Conservation (phyloP, 2,888 invertebrate species). For the Himalopsyche japonica region DNA sequence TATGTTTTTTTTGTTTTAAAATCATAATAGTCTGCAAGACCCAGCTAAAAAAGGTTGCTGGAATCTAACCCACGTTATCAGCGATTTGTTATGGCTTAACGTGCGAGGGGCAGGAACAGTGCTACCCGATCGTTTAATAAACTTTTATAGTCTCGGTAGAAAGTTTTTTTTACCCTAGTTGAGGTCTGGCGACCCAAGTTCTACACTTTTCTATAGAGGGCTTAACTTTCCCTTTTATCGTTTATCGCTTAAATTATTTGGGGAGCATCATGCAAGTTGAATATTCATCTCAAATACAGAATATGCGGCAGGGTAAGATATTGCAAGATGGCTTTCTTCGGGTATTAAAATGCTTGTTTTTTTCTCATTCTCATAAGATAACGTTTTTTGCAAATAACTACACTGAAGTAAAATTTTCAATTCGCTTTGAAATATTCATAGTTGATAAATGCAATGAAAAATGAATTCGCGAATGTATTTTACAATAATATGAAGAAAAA, state of each 20-base stretch:
- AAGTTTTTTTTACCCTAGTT: slow-evolving; percentile 9
- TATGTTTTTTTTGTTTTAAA: slow-evolving; percentile 2
- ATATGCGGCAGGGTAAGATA: not conserved
- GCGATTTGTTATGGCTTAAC: slow-evolving; percentile 21
- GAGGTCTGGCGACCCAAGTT: not conserved
- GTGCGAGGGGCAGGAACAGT: not conserved
- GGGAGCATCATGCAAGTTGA: not conserved
- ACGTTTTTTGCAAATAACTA: not conserved
- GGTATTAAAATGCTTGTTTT: not conserved
- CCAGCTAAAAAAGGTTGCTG: not conserved
- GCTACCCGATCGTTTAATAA: slow-evolving; percentile 31
- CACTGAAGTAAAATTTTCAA: not conserved
- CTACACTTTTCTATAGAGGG: not conserved
- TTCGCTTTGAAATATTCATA: too few species aligned
- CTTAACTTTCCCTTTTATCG: not conserved
- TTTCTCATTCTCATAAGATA: not conserved
- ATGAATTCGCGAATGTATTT: too few species aligned
- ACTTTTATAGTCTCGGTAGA: slow-evolving; percentile 24
- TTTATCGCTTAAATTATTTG: not conserved
- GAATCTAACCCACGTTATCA: slow-evolving; percentile 13
- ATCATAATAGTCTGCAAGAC: slow-evolving; percentile 16
- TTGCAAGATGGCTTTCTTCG: not conserved
- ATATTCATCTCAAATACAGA: not conserved
- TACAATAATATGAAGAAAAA: too few species aligned
- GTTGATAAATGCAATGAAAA: too few species aligned